Conservation (phyloP, 2,797 vertebrate species). For the Champsocephalus gunnari region DNA sequence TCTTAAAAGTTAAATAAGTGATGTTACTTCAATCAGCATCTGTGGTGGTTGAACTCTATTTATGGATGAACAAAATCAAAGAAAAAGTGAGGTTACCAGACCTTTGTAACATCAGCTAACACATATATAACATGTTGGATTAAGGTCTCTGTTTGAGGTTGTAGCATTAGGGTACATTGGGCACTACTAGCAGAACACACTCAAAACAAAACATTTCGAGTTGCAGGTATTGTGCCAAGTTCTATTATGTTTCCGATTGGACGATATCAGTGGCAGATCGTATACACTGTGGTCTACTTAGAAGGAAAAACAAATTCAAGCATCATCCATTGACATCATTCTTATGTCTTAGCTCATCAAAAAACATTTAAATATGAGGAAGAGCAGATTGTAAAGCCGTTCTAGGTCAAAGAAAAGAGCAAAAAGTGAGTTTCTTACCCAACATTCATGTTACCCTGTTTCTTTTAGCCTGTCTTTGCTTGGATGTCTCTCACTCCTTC, state of each 20-base stretch:
- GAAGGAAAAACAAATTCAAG: too few relatives aligned
- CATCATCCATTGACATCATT: too few relatives aligned
- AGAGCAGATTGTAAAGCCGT: too few relatives aligned
- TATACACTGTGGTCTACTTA: neutral
- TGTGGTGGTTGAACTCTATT: neutral
- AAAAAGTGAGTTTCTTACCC: neutral
- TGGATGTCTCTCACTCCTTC: constrained; percentile 13
- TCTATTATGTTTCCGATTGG: too few relatives aligned
- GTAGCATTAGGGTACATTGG: too few relatives aligned
- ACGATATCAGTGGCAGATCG: neutral
- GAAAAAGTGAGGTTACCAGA: neutral
- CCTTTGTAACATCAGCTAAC: neutral
- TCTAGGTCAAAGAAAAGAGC: too few relatives aligned
- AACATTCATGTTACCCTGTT: neutral
- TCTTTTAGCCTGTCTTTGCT: constrained; percentile 7
- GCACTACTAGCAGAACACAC: too few relatives aligned
- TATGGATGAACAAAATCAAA: neutral
- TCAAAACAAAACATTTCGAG: too few relatives aligned
- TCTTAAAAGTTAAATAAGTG: neutral
- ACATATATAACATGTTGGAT: too few relatives aligned
- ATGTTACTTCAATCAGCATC: neutral
- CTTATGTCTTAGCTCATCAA: neutral
- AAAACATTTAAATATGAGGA: neutral
- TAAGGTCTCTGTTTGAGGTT: too few relatives aligned
- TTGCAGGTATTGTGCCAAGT: too few relatives aligned